Base-by-base conservation (phyloP, 2,888 invertebrate species). In the Blera fallax region DNA sequence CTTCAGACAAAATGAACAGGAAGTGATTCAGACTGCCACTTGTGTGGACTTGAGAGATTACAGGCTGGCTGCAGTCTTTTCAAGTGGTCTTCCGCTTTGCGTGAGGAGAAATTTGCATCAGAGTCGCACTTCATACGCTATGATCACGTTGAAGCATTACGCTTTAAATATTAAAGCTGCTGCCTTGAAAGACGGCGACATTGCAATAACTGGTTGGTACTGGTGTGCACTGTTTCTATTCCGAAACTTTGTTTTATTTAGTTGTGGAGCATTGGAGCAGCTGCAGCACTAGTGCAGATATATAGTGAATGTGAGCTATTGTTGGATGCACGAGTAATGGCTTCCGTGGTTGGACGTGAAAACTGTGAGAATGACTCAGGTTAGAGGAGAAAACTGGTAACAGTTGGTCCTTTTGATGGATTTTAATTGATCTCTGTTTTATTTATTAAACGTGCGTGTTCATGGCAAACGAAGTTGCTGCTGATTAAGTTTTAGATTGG, bases 251-350 rank as follows among this genome's bases (percentile, higher is more conserved):
- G 76, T 29, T 48, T 67, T 11, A n/a, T 6, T 18, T 29, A n/a
- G 27, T 45, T 69, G 37, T 64, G 77, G 82, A 82, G 74, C 69
- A 81, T 69, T 81, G 69, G 81, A 74, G 65, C 82, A 82, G 56
- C 48, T 58, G 70, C 70, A 48, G 70, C 70, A 48, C 48, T 18
- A 40, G 40, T 64, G 43, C 21, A 21, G 32, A 6, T 34, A 6
- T 34, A 32, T 21, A 40, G 18, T 58, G 34, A 80, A 80, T 76
- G 76, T 52, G 27, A 65, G 58, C 40, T 58, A 65, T 76, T 82
- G 70, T 82, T 65, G 37, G 32, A 64, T 48, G 70, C n/a, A 21
- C 8, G 34, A 24, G 43, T 37, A 73, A 73, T 52, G 24, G 77
- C 77, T 82, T 82, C 82, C 82, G 82, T 18, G 34, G 40, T 70